Evolutionary conservation across 2,113 vertebrate genomes (phyloP), one percentile per base, ranked within the genome.

Genomic region (Petaurus breviceps): DNA sequence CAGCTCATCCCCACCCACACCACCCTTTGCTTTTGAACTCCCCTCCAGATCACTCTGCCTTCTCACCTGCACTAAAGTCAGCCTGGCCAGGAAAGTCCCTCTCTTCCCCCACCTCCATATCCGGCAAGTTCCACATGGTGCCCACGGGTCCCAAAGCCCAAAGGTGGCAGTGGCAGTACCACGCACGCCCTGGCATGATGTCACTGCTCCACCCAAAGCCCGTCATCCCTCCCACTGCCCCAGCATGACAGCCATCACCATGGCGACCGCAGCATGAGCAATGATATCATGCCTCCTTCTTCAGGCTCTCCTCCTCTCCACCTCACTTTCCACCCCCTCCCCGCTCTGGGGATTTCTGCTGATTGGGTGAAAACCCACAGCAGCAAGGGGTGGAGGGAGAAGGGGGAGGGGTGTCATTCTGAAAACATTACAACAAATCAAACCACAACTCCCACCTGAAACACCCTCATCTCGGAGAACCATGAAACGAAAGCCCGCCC

Each of bases 241-340:
- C 90, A 92, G 93, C 91, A 96, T 95, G 96, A 93, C 97, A 97
- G 97, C 97, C 97, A 96, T 97, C 97, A 55, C 96, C 54, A 37
- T 94, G 95, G 98, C 98, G 95, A 98, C 98, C 97, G 97, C 98
- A 98, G 94, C 26, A 97, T 97, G 98, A 98, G 97, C 97, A 98
- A 98, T 98, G 98, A 98, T 97, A 98, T 98, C 98, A 98, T 97
- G 31, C 96, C 98, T 77, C 97, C 95, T 97, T 96, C 95, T 97
- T 97, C 97, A 97, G 96, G 95, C 95, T 96, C 57, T 31, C 28
- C 68, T 77, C 95, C 97, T 90, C 77, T 90, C 94, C 91, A 52
- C 46, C 89, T 24, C 51, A 2, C 52, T 23, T n/a, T 51, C n/a
- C 25, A 24, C 23, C 68, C 6, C 54, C 26, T 55, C 19, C 94